Evolutionary conservation across 2,797 vertebrate species (phyloP), one percentile per base, ranked within the genome.

Genomic region (Hafferia zeledoni): DNA sequence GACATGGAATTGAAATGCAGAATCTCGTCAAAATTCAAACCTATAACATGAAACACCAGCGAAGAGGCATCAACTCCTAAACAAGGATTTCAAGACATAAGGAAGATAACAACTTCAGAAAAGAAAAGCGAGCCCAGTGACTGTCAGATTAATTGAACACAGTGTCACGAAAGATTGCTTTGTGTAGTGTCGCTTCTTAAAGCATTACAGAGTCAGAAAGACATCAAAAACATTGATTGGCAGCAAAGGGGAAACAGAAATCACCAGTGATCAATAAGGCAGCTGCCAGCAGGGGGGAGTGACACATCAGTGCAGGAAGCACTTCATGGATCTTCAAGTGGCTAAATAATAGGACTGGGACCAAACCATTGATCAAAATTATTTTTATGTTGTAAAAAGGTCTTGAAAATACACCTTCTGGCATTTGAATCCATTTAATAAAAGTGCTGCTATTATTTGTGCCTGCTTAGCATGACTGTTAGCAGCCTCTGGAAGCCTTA

Each of bases 81-180:
- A 88, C 86, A 87, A 87, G 83, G 75, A 94, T 94, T 94, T 94
- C 60, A 70, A 87, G 87, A 89, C 90, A 71, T 82, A 95, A 80
- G 83, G 95, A 90, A 93, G 90, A 89, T 84, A 95, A 93, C 83
- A 82, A 94, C 86, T 95, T 96, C 23, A 89, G 91, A 82, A 90
- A 89, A 87, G 95, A 84, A 92, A 95, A 95, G 78, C 14, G 13
- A 95, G 94, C 84, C 86, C 93, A 89, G 78, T 79, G 92, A 91
- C 96, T 96, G 94, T 95, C 91, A 94, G 80, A 96, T 89, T 95
- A 95, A 96, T 95, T 96, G 93, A 97, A 94, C 85, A 86, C 78
- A 86, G 67, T 86, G 89, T 92, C 87, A 85, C 87, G 75, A 77
- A 90, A 76, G 89, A 95, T 89, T 86, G 78, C 61, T 83, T 91